Percentiles rank a stretch among this genome's conserved stretches.
These are phyloP conservation scores for Nibea coibor DNA, from an alignment of 2,113 vertebrate genomes.

Conservation along the genomic window DNA sequence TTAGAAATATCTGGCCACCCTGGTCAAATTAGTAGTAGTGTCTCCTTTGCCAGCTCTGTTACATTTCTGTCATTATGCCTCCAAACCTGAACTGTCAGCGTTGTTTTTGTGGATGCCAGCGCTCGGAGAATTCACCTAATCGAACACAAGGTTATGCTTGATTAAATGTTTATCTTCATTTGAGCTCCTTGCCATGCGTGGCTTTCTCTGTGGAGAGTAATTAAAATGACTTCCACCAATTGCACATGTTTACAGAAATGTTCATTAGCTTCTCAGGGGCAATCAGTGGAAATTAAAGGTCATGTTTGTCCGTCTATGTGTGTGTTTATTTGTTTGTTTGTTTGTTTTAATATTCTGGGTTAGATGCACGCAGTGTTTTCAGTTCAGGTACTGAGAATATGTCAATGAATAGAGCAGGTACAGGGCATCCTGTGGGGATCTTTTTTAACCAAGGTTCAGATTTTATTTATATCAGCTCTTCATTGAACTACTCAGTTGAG, in stretches of 20 bases:
- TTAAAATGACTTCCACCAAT: slow-evolving; percentile 82
- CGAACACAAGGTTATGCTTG: slow-evolving; percentile 75
- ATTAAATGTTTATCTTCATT: slow-evolving; percentile 84
- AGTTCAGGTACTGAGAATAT: slow-evolving; percentile 58
- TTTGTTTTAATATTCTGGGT: slow-evolving; percentile 37
- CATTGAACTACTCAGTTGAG: slow-evolving; percentile 56
- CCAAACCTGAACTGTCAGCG: slow-evolving; percentile 61
- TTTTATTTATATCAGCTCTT: slow-evolving; percentile 64
- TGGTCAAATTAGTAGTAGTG: slow-evolving; percentile 56
- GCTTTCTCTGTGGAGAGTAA: slow-evolving; percentile 78
- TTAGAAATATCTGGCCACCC: slow-evolving; percentile 63
- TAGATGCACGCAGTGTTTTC: slow-evolving; percentile 53
- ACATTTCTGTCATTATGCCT: slow-evolving; percentile 59
- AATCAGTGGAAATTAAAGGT: slow-evolving; percentile 82
- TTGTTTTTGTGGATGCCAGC: slow-evolving; percentile 60
- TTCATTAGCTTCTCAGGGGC: slow-evolving; percentile 82
- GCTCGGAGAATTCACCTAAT: slow-evolving; percentile 67
- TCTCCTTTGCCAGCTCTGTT: slow-evolving; percentile 53
- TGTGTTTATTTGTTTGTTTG: slow-evolving; percentile 62
- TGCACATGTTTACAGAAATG: slow-evolving; percentile 82
- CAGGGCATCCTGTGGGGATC: slow-evolving; percentile 19
- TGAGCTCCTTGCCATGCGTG: slow-evolving; percentile 68
- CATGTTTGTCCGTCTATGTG: slow-evolving; percentile 79
- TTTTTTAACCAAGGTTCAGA: slow-evolving; percentile 53
- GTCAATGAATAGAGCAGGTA: slow-evolving; percentile 32